Percentiles rank a stretch among this genome's conserved stretches.
Conservation (phyloP, 1,140 invertebrate species). For the Pogonomyrmex barbatus region DNA sequence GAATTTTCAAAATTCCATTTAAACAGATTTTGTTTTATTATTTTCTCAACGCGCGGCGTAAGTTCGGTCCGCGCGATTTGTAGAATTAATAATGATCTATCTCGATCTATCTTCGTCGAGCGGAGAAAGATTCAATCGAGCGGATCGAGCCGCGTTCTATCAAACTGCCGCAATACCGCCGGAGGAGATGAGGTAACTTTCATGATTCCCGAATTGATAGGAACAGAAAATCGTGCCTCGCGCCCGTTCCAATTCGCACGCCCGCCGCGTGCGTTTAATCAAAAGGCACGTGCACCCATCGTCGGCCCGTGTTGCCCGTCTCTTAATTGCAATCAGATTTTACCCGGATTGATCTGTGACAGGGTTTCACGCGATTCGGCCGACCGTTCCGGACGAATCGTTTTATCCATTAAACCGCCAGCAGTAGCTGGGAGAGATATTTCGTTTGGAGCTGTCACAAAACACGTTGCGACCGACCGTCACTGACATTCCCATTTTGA, state of each 20-base stretch:
- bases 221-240: conserved; percentile 59
- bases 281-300: conserved; percentile 53
- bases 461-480: conserved; percentile 25
- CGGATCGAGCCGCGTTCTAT: conserved; percentile 33
- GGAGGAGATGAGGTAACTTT: conserved; percentile 57
- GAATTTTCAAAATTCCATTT: neutral
- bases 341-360: conserved; percentile 59
- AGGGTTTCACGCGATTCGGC: conserved; percentile 49
- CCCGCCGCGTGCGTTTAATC: conserved; percentile 60
- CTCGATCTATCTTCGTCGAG: neutral
- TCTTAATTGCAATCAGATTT: conserved; percentile 68
- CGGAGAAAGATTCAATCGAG: conserved; percentile 33
- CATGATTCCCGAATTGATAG: conserved; percentile 58
- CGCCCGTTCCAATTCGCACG: conserved; percentile 61
- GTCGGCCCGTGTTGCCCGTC: conserved; percentile 46
- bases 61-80: neutral
- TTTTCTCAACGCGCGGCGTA: neutral
- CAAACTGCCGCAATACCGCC: conserved; percentile 40
- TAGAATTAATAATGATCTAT: conserved; percentile 50
- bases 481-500: conserved; percentile 36
- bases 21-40: neutral
- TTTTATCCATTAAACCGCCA: conserved; percentile 62
- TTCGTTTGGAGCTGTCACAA: conserved; percentile 41
- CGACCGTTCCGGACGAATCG: conserved; percentile 56
- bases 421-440: conserved; percentile 17